phyloP scores from a whole-genome alignment of 1,140 invertebrate species.

The Cherax quadricarinatus region DNA sequence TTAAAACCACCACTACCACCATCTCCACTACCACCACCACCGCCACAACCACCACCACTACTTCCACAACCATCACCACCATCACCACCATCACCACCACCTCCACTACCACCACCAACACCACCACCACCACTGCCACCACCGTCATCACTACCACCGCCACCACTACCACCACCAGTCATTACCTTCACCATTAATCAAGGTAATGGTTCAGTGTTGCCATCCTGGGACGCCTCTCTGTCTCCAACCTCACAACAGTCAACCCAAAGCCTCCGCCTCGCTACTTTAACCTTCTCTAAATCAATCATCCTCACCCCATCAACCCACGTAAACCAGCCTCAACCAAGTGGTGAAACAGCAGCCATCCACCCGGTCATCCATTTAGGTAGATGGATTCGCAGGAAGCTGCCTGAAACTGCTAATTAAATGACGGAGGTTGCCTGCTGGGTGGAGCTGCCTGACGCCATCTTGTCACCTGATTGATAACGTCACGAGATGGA shows the following conservation, averaged over 20 bases:
- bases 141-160: not conserved
- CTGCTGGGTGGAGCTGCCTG: constrained; percentile 15
- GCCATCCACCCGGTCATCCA: not conserved
- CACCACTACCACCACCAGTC: not conserved
- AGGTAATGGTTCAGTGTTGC: constrained; percentile 18
- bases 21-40: not conserved
- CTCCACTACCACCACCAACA: not conserved
- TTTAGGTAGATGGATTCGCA: too few species aligned
- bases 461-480: constrained; percentile 43
- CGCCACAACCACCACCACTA: not conserved
- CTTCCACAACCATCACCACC: not conserved
- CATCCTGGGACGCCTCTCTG: not conserved
- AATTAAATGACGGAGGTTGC: constrained; percentile 39
- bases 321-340: not conserved
- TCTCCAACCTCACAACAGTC: not conserved
- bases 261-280: too few species aligned
- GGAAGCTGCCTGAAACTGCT: not conserved
- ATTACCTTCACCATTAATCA: constrained; percentile 26
- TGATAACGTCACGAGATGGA: constrained; percentile 45
- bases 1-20: not conserved
- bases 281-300: not conserved
- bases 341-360: not conserved
- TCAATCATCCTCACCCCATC: not conserved
- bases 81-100: not conserved
- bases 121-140: constrained; percentile 4